phyloP scores from a whole-genome alignment of 2,797 vertebrate genomes.

The Dicrostonyx torquatus region DNA sequence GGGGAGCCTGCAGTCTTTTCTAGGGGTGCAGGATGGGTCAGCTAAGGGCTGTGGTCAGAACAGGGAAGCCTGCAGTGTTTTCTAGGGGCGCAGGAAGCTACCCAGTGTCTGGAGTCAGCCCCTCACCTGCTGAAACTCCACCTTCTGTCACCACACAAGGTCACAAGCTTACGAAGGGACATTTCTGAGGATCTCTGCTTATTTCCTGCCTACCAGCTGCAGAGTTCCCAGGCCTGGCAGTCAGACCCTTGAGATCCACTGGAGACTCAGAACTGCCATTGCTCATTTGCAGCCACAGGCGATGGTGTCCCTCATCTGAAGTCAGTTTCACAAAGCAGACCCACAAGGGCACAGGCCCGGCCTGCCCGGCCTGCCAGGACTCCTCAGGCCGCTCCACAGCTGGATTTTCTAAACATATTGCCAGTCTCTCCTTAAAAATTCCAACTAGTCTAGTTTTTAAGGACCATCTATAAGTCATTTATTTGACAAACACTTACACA shows the following conservation, averaged over 20 bases:
- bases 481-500: slow-evolving; percentile 5
- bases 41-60: not conserved
- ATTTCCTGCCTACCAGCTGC: not conserved
- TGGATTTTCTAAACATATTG: not conserved
- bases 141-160: not conserved
- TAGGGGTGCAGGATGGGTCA: not conserved
- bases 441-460: not conserved
- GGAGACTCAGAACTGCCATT: not conserved
- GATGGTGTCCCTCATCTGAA: not conserved
- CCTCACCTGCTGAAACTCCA: not conserved
- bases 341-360: rapidly evolving
- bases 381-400: not conserved
- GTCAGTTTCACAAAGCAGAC: not conserved
- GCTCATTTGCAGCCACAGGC: not conserved
- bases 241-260: not conserved
- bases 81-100: not conserved
- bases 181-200: not conserved
- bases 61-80: not conserved
- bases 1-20: not conserved
- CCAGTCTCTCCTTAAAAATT: not conserved
- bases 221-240: slow-evolving; percentile 1
- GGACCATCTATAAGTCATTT: not conserved
- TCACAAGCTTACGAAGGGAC: not conserved
- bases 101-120: not conserved
- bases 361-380: rapidly evolving